A percentile compares a stretch with the other conserved stretches of the same genome.
Evolutionary conservation across 1,140 invertebrate genomes (phyloP).

Genomic region (Brachionus plicatilis): DNA sequence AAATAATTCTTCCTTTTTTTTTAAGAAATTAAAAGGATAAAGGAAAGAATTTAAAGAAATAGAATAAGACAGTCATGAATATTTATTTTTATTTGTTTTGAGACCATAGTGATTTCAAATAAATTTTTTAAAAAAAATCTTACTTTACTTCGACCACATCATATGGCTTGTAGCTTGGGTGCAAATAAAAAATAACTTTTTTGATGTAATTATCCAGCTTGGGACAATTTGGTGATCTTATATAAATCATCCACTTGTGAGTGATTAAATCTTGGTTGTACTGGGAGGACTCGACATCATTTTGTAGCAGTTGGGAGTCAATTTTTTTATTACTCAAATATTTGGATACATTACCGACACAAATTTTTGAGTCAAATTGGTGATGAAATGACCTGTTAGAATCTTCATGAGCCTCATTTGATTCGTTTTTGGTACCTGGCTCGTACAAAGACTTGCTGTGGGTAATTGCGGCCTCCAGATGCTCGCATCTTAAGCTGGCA

Average conservation of each 20-base stretch:
- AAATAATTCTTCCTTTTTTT: too few relatives aligned
- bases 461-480: not conserved
- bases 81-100: not conserved
- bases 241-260: slow-evolving; percentile 84
- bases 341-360: slow-evolving; percentile 78
- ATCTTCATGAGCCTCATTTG: not conserved
- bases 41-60: too few relatives aligned
- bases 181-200: slow-evolving; percentile 73
- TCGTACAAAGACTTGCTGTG: not conserved
- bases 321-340: slow-evolving; percentile 55
- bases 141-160: slow-evolving; percentile 73
- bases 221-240: slow-evolving; percentile 64
- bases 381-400: not conserved
- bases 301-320: not conserved
- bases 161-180: slow-evolving; percentile 79
- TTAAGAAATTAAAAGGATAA: too few relatives aligned
- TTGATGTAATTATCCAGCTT: slow-evolving; percentile 64
- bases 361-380: slow-evolving; percentile 55
- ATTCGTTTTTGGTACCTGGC: not conserved
- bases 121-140: slow-evolving; percentile 41
- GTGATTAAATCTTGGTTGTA: slow-evolving; percentile 52
- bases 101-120: not conserved
- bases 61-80: not conserved
- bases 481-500: slow-evolving; percentile 31
- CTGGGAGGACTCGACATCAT: not conserved